phyloP scores from a whole-genome alignment of 2,113 vertebrate species.

The Melospiza melodia region DNA sequence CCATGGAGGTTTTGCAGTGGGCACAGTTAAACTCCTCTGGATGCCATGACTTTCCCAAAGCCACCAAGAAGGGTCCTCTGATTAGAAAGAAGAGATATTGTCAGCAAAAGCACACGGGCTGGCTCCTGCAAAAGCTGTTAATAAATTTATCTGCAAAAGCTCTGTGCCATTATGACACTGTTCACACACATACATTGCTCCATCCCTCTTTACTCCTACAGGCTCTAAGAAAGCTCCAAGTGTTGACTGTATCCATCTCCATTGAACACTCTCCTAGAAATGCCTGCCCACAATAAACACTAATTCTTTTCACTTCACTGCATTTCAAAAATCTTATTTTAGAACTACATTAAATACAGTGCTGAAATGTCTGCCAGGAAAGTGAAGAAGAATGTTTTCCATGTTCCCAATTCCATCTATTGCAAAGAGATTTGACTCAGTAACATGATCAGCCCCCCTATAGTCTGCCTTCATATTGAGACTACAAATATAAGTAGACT shows the following conservation, averaged over 20 bases:
- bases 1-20: constrained; percentile 91
- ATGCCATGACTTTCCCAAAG: constrained; percentile 97
- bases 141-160: not conserved
- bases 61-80: constrained; percentile 95
- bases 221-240: not conserved
- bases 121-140: not conserved
- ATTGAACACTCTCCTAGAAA: not conserved
- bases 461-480: not conserved
- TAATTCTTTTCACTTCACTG: not conserved
- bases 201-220: not conserved
- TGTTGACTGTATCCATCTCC: not conserved
- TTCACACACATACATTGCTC: not conserved
- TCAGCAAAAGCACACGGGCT: not conserved
- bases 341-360: not conserved
- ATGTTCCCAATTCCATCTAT: not conserved
- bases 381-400: not conserved
- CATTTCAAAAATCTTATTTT: not conserved
- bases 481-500: not conserved
- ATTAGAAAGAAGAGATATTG: constrained; percentile 22
- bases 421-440: not conserved
- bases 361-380: not conserved
- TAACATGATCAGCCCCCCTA: not conserved
- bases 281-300: not conserved
- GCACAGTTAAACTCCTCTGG: constrained; percentile 94
- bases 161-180: not conserved